These are phyloP conservation scores for Corticium candelabrum DNA, from an alignment of 37 sponge, comb jelly and placozoan species.

Conservation along the genomic window DNA sequence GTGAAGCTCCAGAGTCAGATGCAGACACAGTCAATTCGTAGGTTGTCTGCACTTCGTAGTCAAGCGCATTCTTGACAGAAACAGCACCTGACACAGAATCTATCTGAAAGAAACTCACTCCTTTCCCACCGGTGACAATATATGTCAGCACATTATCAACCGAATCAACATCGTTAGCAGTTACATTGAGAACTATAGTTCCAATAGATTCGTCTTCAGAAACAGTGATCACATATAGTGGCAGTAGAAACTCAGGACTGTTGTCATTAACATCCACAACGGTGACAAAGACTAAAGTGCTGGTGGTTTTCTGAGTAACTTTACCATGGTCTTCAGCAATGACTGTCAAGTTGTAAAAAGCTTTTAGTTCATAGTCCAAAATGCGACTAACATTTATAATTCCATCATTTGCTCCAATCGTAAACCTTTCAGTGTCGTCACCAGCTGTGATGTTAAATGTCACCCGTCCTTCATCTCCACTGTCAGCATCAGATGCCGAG, in stretches of 20 bases:
- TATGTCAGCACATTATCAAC: neutral
- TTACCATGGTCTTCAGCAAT: neutral
- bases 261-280: neutral
- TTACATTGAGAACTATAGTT: neutral
- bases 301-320: neutral
- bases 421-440: neutral
- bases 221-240: neutral
- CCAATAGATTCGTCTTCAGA: neutral
- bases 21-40: slow-evolving; percentile 46
- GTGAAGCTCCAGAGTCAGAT: neutral
- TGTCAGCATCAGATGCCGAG: slow-evolving; percentile 11
- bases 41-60: neutral
- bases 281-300: neutral
- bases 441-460: slow-evolving; percentile 14
- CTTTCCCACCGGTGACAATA: neutral
- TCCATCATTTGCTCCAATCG: neutral
- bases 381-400: neutral
- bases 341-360: neutral
- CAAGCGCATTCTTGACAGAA: neutral
- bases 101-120: neutral
- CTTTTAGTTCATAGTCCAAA: neutral
- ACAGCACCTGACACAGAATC: neutral
- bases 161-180: neutral
- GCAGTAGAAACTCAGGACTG: neutral
- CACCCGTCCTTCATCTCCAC: slow-evolving; percentile 51